Conservation (phyloP, 2,888 invertebrate genomes). For the Ariolimax columbianus region DNA sequence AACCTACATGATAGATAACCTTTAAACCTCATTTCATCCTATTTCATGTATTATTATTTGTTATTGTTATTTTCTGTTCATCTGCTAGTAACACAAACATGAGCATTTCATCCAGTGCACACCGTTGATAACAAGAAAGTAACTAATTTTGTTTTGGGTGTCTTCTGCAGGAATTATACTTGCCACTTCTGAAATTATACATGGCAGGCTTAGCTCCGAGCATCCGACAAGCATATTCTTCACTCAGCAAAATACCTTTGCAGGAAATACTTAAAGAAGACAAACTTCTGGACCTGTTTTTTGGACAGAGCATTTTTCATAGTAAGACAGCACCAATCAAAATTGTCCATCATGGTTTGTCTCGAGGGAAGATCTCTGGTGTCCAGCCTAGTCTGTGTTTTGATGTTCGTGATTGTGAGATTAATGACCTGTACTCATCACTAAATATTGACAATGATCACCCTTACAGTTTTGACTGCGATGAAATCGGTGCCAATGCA, state of each 20-base stretch:
- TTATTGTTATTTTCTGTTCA: too few relatives aligned
- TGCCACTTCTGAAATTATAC: conserved; percentile 15
- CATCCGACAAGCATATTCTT: not conserved
- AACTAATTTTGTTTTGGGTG: too few relatives aligned
- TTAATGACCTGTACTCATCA: conserved; percentile 21
- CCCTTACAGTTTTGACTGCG: not conserved
- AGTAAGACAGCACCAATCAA: not conserved
- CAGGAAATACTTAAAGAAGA: conserved; percentile 36
- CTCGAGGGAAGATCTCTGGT: not conserved
- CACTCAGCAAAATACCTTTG: not conserved
- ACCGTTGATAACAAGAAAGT: too few relatives aligned
- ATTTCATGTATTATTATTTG: too few relatives aligned
- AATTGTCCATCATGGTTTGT: not conserved
- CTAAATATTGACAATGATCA: conserved; percentile 11
- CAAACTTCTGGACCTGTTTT: conserved; percentile 43
- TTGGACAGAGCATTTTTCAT: not conserved
- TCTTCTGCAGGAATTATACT: conserved; percentile 12
- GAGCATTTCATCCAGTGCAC: too few relatives aligned
- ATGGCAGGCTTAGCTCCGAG: not conserved
- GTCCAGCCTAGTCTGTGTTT: conserved; percentile 7
- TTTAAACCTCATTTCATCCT: too few relatives aligned
- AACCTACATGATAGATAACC: too few relatives aligned
- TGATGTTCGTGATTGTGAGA: conserved; percentile 10
- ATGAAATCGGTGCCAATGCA: not conserved
- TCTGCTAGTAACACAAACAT: too few relatives aligned